These are phyloP conservation scores for Cyclopterus lumpus DNA, from an alignment of 2,797 vertebrate genomes.

Conservation along the genomic window DNA sequence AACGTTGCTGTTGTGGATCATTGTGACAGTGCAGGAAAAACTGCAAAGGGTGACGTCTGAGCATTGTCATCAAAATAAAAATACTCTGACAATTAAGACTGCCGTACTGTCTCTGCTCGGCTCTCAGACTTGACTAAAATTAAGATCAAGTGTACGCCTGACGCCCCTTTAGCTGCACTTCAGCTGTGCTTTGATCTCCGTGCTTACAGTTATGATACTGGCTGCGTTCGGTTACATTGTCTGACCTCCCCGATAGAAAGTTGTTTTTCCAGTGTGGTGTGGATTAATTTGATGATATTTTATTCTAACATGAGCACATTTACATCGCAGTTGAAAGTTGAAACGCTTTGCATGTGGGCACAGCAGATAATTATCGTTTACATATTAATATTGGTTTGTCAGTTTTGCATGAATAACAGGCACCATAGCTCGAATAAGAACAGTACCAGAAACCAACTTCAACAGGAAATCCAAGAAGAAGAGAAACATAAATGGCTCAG, in stretches of 20 bases:
- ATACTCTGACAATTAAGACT: neutral
- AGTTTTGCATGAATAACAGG: neutral
- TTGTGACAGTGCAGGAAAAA: neutral
- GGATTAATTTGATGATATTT: neutral
- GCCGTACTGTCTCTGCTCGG: neutral
- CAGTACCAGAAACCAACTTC: neutral
- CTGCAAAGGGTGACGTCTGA: neutral
- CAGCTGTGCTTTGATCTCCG: neutral
- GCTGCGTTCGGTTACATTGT: neutral
- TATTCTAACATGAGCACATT: neutral
- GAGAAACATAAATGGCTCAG: conserved; percentile 4
- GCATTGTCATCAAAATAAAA: neutral
- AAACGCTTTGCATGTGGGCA: neutral
- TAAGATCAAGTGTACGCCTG: neutral
- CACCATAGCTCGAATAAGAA: conserved; percentile 1
- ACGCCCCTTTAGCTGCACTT: neutral
- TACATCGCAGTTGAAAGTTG: neutral
- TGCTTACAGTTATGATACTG: neutral
- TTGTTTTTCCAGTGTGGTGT: neutral
- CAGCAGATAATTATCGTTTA: neutral
- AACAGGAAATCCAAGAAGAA: neutral
- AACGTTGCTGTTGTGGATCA: neutral
- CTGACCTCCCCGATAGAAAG: neutral
- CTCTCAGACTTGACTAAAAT: neutral
- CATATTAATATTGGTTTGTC: neutral